Evolutionary conservation across 2,797 vertebrate genomes (phyloP).

Genomic region (Syndactyla subalaris): DNA sequence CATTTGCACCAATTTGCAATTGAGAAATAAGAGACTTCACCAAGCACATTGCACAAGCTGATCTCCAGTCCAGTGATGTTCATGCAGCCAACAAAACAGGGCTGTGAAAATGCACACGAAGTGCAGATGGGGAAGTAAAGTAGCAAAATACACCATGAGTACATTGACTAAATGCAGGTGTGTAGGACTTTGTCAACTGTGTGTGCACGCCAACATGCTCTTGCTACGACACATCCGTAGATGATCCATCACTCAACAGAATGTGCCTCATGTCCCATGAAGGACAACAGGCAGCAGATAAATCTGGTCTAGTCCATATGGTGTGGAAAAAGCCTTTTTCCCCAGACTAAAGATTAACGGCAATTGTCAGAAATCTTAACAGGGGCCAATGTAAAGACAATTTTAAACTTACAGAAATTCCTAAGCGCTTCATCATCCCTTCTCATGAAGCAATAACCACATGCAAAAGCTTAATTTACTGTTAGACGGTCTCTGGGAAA

Average conservation of each 20-base stretch:
- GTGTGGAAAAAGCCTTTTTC: slow-evolving; percentile 18
- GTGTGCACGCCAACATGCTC: not conserved
- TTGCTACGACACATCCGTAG: not conserved
- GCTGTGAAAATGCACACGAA: not conserved
- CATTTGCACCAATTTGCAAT: slow-evolving; percentile 16
- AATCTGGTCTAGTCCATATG: slow-evolving; percentile 66
- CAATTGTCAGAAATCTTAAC: slow-evolving; percentile 68
- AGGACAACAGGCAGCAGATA: slow-evolving; percentile 62
- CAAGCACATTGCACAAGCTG: slow-evolving; percentile 11
- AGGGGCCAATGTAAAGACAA: slow-evolving; percentile 31
- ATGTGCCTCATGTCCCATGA: slow-evolving; percentile 56
- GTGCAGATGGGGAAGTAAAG: not conserved
- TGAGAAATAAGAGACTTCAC: slow-evolving; percentile 23
- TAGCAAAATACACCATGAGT: not conserved
- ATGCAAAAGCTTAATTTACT: slow-evolving; percentile 29
- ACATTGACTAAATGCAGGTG: not conserved
- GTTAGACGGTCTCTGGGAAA: not conserved
- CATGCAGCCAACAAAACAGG: not conserved
- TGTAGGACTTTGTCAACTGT: not conserved
- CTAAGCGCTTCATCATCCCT: slow-evolving; percentile 18
- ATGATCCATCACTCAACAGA: slow-evolving; percentile 53
- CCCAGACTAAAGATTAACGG: slow-evolving; percentile 33
- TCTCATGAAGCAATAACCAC: slow-evolving; percentile 22
- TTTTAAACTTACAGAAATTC: slow-evolving; percentile 63
- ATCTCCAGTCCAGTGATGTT: not conserved